A percentile compares a stretch with the other conserved stretches of the same genome.
Evolutionary conservation across 1,140 invertebrate species (phyloP).

Genomic region (Batillaria attramentaria): DNA sequence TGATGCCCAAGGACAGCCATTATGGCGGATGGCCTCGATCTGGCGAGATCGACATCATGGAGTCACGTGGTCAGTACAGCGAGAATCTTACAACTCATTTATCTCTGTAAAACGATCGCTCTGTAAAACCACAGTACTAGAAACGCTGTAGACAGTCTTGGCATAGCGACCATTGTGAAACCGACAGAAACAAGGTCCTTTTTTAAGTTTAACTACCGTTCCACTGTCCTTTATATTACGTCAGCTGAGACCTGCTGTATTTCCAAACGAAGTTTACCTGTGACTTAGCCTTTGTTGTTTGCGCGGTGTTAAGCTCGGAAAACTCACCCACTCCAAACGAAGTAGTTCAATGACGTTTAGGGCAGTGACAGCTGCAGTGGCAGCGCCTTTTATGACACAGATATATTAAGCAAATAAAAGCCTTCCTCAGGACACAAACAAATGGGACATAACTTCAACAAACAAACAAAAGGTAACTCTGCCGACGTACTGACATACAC

Average conservation of each 20-base stretch:
- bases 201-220: background rate
- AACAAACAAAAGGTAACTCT: too few species aligned
- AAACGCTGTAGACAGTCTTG: background rate
- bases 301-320: too few species aligned
- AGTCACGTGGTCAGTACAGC: constrained; percentile 61
- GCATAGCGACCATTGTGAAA: background rate
- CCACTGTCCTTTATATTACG: background rate
- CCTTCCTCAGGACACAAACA: too few species aligned
- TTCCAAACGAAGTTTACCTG: background rate
- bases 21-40: constrained; percentile 69
- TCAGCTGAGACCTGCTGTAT: background rate
- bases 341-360: background rate
- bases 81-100: background rate
- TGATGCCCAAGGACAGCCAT: constrained; percentile 58
- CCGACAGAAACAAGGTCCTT: too few species aligned
- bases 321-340: background rate
- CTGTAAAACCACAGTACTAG: background rate
- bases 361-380: background rate
- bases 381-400: background rate
- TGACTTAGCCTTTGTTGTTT: too few species aligned
- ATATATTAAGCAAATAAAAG: background rate
- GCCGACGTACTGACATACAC: too few species aligned
- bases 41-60: constrained; percentile 72
- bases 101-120: background rate
- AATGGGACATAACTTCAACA: too few species aligned